Evolutionary conservation across 2,113 vertebrate genomes (phyloP).

Genomic region (Smithornis capensis): DNA sequence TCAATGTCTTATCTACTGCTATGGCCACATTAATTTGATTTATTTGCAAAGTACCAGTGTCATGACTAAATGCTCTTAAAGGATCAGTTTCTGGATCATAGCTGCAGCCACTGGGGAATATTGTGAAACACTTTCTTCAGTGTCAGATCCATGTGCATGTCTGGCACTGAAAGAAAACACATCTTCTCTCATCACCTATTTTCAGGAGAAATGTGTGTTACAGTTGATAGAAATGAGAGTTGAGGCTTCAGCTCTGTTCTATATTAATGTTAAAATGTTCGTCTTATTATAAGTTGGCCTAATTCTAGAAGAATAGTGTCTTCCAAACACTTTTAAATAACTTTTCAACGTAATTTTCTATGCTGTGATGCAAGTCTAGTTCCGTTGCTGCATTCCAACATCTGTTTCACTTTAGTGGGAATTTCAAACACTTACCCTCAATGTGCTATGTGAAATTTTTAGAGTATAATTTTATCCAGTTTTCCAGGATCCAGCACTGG

Average conservation of each 20-base stretch:
- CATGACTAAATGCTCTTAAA: conserved; percentile 6
- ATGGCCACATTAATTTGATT: background rate
- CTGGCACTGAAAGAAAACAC: background rate
- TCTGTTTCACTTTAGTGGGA: conserved; percentile 50
- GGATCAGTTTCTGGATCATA: background rate
- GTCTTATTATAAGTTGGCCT: background rate
- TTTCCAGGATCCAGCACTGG: background rate
- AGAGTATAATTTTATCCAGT: background rate
- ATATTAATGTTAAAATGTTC: background rate
- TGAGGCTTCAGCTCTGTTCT: conserved; percentile 1
- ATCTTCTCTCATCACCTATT: background rate
- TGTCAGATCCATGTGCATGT: background rate
- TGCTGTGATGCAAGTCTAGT: background rate
- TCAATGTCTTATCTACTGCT: background rate
- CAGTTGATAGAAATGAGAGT: background rate
- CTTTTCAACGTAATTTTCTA: background rate
- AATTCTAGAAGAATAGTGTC: background rate
- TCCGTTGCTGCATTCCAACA: conserved; percentile 25
- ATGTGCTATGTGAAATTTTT: background rate
- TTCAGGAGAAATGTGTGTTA: background rate
- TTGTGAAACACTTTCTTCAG: background rate
- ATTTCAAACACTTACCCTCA: background rate
- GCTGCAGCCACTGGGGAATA: background rate
- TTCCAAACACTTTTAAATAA: background rate
- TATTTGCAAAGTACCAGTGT: background rate